Evolutionary conservation across 2,797 vertebrate genomes (phyloP).

Genomic region (Lepilemur ruficaudatus): DNA sequence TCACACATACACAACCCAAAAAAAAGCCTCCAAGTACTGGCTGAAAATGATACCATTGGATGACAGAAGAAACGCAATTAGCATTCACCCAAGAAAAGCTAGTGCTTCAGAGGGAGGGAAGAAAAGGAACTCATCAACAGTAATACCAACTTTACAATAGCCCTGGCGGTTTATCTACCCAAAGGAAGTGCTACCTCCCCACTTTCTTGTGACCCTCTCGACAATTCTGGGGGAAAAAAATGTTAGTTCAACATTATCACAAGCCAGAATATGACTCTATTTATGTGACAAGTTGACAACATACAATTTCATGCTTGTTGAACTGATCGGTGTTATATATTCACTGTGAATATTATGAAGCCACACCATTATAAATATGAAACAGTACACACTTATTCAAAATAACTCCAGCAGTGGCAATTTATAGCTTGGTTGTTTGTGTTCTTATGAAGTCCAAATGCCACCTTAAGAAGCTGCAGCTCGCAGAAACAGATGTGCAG

Average conservation of each 20-base stretch:
- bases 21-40: slow-evolving; percentile 24
- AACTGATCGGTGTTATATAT: slow-evolving; percentile 89
- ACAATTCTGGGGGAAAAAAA: slow-evolving; percentile 78
- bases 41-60: slow-evolving; percentile 72
- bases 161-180: slow-evolving; percentile 63
- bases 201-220: slow-evolving; percentile 72
- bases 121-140: neutral
- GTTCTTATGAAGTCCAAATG: slow-evolving; percentile 82
- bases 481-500: slow-evolving; percentile 87
- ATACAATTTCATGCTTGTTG: slow-evolving; percentile 91
- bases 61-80: slow-evolving; percentile 77
- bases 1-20: slow-evolving; percentile 43
- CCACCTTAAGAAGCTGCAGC: slow-evolving; percentile 85
- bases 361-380: slow-evolving; percentile 88
- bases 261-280: slow-evolving; percentile 87
- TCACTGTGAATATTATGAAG: slow-evolving; percentile 87
- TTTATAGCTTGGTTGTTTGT: slow-evolving; percentile 85
- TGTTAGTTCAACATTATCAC: slow-evolving; percentile 85
- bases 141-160: slow-evolving; percentile 72
- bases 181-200: slow-evolving; percentile 70
- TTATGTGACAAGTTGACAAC: slow-evolving; percentile 90
- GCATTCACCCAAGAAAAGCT: slow-evolving; percentile 72
- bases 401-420: slow-evolving; percentile 85
- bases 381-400: slow-evolving; percentile 88
- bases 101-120: slow-evolving; percentile 52